Evolutionary conservation across 2,113 vertebrate genomes (phyloP), one percentile per base, ranked within the genome.

Genomic region (Polypterus senegalus): DNA sequence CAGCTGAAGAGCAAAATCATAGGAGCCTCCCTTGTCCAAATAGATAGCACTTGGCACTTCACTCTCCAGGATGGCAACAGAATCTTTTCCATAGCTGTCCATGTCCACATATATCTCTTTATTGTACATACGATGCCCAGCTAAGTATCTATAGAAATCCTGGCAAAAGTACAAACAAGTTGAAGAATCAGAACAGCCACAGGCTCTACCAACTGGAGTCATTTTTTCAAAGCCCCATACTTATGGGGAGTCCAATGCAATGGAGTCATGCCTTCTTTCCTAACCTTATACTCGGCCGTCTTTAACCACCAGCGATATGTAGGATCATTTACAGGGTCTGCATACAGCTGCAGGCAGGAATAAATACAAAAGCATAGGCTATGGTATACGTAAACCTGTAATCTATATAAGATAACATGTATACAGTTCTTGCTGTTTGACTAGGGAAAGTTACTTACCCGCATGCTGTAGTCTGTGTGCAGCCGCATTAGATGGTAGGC

Each of bases 291-390:
- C 9, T 66, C 9, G 27, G 61, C 57, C 57, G 71, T 72, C 49
- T 74, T 60, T 61, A 66, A 69, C 79, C 77, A 76, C 79, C 77
- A 79, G 54, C 66, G 63, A 77, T 74, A 75, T 1, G 71, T 79
- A 9, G 77, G 64, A 53, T 79, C 73, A 0, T 77, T 73, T 58
- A 69, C 76, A 0, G 69, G 73, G 48, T 81, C 79, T 0, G 75
- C 77, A 0, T 81, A 81, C 0, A 77, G 69, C 79, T 81, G 64
- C 27, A 27, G 27, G 27, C 27, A 27, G 27, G 27, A 27, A 27
- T 27, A 27, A 2, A 11, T 10, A 57, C 49, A 54, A 8, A 10
- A 44, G 43, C 5, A 7, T 1, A 43, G 4, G 43, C 3, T 45
- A 9, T 9, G 5, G 5, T 27, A 27, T 27, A 1, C 27, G 27